Percentiles rank a stretch among this genome's conserved stretches.
Evolutionary conservation across 2,888 invertebrate genomes (phyloP).

Genomic region (Yponomeuta sedellus): DNA sequence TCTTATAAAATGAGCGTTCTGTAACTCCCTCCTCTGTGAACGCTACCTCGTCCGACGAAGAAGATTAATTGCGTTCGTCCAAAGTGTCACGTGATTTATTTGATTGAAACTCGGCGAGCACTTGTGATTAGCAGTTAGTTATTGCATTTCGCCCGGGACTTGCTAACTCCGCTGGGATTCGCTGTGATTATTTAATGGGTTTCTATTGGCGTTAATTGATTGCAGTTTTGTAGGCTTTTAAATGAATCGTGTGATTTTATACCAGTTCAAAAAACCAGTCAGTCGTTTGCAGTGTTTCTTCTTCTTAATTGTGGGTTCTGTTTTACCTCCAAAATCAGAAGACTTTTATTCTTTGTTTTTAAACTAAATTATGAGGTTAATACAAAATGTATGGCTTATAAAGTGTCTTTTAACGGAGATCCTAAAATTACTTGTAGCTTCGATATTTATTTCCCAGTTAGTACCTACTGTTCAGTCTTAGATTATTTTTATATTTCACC

Average conservation of each 20-base stretch:
- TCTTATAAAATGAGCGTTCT: background rate
- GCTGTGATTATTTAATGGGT: background rate
- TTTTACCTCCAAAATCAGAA: too few species aligned
- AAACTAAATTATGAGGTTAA: too few species aligned
- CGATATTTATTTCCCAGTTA: too few species aligned
- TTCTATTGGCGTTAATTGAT: background rate
- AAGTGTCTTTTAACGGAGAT: too few species aligned
- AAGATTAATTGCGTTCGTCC: background rate
- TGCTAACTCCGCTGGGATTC: background rate
- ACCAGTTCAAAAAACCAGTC: too few species aligned
- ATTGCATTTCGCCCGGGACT: background rate
- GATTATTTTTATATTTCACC: too few species aligned
- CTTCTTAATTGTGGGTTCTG: too few species aligned
- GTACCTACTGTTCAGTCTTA: too few species aligned
- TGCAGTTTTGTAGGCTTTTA: background rate
- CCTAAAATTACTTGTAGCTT: too few species aligned
- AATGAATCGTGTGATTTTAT: background rate
- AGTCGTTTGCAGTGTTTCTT: too few species aligned
- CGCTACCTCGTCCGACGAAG: slow-evolving; percentile 26
- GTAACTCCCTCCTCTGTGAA: background rate
- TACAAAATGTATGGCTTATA: too few species aligned
- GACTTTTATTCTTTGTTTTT: too few species aligned
- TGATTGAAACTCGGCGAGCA: slow-evolving; percentile 27
- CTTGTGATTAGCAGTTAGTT: background rate
- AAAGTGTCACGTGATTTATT: slow-evolving; percentile 55